Conservation (phyloP, 2,888 invertebrate genomes). For the Ariolimax columbianus region DNA sequence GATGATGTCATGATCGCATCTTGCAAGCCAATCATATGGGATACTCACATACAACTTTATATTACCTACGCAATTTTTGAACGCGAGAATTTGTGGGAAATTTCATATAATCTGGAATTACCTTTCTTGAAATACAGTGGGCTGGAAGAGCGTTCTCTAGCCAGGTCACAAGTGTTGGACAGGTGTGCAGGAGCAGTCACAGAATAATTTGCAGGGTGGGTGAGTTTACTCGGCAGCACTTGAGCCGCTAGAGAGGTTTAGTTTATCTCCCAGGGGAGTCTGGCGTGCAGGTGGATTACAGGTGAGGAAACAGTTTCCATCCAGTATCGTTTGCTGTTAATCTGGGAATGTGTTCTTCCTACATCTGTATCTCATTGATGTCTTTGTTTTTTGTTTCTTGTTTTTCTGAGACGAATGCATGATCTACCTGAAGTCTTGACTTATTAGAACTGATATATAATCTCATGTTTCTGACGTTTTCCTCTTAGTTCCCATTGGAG, state of each 20-base stretch:
- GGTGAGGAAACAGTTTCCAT: not conserved
- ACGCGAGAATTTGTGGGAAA: not conserved
- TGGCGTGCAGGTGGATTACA: conserved; percentile 13
- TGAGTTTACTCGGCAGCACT: conserved; percentile 3
- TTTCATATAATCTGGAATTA: not conserved
- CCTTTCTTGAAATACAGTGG: not conserved
- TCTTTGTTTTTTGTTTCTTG: not conserved
- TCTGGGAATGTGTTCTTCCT: not conserved
- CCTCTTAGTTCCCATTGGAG: no score
- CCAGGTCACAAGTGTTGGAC: conserved; percentile 38
- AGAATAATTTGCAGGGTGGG: conserved; percentile 17
- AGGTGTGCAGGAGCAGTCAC: conserved; percentile 30
- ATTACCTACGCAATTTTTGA: not conserved
- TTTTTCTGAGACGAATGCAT: not conserved
- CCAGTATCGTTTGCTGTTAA: not conserved
- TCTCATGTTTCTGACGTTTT: no score
- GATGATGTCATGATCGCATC: not conserved
- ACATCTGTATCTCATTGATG: not conserved
- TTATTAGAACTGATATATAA: not conserved
- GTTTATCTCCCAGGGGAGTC: not conserved
- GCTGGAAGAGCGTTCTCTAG: not conserved
- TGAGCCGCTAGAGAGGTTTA: not conserved
- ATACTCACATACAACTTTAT: not conserved
- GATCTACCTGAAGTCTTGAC: not conserved
- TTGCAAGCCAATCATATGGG: not conserved